These are phyloP conservation scores for Zosterops lateralis DNA, from an alignment of 2,113 vertebrate species.

Conservation along the genomic window DNA sequence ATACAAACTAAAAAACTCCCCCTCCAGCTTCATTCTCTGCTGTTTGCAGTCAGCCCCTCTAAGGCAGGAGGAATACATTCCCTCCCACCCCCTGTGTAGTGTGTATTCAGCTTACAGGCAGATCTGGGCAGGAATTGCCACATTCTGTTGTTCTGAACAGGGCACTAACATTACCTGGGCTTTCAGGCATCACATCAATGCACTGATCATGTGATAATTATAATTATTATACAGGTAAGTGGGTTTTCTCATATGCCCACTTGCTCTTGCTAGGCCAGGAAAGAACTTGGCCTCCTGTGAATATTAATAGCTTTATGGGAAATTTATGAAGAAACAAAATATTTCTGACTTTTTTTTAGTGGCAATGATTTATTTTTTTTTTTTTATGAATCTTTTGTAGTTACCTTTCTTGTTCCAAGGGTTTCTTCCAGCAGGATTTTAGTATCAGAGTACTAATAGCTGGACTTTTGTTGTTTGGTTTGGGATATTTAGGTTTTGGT, in stretches of 20 bases:
- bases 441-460: background rate
- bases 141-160: background rate
- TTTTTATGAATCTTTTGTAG: accelerated
- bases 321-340: background rate
- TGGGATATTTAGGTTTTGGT: background rate
- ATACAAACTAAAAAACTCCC: background rate
- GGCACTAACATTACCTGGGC: background rate
- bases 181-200: background rate
- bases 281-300: background rate
- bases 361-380: background rate
- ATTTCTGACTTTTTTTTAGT: background rate
- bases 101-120: background rate
- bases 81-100: background rate
- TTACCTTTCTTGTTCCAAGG: background rate
- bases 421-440: background rate
- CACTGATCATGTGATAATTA: background rate
- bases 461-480: background rate
- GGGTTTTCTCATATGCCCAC: background rate
- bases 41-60: background rate
- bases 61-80: background rate
- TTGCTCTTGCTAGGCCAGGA: background rate
- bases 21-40: background rate
- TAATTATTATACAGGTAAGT: background rate
- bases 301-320: background rate
- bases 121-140: background rate